phyloP scores from a whole-genome alignment of 2,888 invertebrate species.

The Dasypolia templi region DNA sequence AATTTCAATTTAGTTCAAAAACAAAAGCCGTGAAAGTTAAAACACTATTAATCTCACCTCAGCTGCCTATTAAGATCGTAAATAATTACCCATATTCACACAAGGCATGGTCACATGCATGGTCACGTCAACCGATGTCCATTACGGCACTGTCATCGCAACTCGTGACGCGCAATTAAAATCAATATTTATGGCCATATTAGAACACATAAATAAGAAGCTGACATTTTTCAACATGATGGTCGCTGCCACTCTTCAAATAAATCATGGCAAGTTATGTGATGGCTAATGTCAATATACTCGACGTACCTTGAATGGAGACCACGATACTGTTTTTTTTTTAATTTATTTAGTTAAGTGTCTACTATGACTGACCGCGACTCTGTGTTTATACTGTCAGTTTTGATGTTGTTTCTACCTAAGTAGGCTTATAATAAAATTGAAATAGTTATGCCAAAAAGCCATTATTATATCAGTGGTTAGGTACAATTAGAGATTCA shows the following conservation, averaged over 20 bases:
- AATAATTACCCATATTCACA: constrained; percentile 42
- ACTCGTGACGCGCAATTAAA: constrained; percentile 78
- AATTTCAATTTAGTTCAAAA: background rate
- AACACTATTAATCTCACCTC: background rate
- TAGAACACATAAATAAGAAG: constrained; percentile 76
- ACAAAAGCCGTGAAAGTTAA: background rate
- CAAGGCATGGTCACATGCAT: constrained; percentile 38
- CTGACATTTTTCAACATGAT: constrained; percentile 74
- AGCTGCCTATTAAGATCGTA: constrained; percentile 4
- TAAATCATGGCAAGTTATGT: constrained; percentile 66
- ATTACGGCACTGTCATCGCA: constrained; percentile 73
- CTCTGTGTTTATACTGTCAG: background rate
- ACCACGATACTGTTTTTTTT: constrained; percentile 23
- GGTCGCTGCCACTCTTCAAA: constrained; percentile 63
- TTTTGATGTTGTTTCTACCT: background rate
- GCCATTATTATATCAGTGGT: no score
- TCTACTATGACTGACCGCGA: background rate
- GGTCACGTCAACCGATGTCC: constrained; percentile 69
- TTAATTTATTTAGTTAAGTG: constrained; percentile 10
- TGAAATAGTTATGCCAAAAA: background rate
- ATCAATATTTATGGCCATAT: constrained; percentile 81
- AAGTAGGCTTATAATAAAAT: background rate
- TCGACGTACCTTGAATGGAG: constrained; percentile 42
- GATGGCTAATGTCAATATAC: constrained; percentile 52
- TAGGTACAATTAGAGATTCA: background rate